A percentile compares a stretch with the other conserved stretches of the same genome.
phyloP scores from a whole-genome alignment of 2,888 invertebrate genomes.

The Leucozona laternaria region DNA sequence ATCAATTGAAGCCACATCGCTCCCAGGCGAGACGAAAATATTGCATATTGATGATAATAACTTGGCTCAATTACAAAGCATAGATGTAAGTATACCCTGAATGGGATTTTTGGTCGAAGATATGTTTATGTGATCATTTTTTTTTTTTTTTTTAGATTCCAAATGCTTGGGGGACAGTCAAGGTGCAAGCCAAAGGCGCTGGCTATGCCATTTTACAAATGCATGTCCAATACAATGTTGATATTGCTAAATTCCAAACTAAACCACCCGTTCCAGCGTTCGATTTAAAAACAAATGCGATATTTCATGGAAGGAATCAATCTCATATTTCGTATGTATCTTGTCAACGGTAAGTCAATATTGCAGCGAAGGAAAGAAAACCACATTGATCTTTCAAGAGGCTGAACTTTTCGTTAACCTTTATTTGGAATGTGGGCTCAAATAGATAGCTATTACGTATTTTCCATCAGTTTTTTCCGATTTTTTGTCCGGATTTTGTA shows the following conservation, averaged over 20 bases:
- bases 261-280: conserved; percentile 93
- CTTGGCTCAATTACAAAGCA: conserved; percentile 90
- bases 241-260: conserved; percentile 92
- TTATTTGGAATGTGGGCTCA: no score
- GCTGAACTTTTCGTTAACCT: no score
- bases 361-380: not conserved
- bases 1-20: conserved; percentile 93
- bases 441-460: no score
- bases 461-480: no score
- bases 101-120: not conserved
- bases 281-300: conserved; percentile 89
- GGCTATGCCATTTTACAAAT: conserved; percentile 98
- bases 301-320: conserved; percentile 95
- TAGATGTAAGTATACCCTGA: conserved; percentile 86
- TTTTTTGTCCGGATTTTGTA: no score
- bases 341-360: conserved; percentile 90
- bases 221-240: conserved; percentile 96
- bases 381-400: no score
- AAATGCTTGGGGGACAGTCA: conserved; percentile 96
- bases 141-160: conserved; percentile 88
- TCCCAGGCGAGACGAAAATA: conserved; percentile 87
- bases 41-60: conserved; percentile 90
- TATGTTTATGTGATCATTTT: not conserved
- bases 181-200: conserved; percentile 95
- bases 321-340: conserved; percentile 94